These are phyloP conservation scores for Neotoxoptera formosana DNA, from an alignment of 1,140 invertebrate genomes.

Conservation along the genomic window DNA sequence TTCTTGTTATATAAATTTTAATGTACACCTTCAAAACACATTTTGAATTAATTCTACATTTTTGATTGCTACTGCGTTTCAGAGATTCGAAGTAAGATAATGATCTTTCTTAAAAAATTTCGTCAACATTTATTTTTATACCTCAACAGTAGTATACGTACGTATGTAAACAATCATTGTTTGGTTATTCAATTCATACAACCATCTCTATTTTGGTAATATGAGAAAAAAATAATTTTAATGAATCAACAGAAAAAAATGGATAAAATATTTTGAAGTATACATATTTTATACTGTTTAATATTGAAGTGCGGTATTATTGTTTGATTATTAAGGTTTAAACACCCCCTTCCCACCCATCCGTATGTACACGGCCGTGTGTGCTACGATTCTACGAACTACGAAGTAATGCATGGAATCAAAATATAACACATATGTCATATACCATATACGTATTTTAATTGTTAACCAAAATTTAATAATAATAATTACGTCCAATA, in stretches of 20 bases:
- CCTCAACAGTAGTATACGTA: neutral
- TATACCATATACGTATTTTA: neutral
- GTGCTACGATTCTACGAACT: neutral
- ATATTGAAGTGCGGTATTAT: too few species aligned
- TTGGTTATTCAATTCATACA: neutral
- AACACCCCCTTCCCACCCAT: too few species aligned
- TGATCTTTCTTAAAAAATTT: neutral
- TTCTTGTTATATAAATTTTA: conserved; percentile 45
- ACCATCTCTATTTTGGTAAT: neutral
- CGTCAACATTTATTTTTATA: neutral
- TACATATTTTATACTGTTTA: neutral
- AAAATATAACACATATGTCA: neutral
- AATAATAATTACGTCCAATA: conserved; percentile 13
- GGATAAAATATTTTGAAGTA: neutral
- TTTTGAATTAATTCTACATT: neutral
- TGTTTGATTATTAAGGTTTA: too few species aligned
- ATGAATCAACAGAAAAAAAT: neutral
- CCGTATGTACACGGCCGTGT: neutral
- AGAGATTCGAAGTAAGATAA: neutral
- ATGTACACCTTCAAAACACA: too few species aligned
- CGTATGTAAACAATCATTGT: neutral
- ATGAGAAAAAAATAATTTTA: neutral
- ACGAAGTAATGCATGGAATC: neutral
- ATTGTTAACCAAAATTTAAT: neutral
- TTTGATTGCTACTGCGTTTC: neutral